These are phyloP conservation scores for Python bivittatus DNA, from an alignment of 2,113 vertebrate species.

Conservation along the genomic window DNA sequence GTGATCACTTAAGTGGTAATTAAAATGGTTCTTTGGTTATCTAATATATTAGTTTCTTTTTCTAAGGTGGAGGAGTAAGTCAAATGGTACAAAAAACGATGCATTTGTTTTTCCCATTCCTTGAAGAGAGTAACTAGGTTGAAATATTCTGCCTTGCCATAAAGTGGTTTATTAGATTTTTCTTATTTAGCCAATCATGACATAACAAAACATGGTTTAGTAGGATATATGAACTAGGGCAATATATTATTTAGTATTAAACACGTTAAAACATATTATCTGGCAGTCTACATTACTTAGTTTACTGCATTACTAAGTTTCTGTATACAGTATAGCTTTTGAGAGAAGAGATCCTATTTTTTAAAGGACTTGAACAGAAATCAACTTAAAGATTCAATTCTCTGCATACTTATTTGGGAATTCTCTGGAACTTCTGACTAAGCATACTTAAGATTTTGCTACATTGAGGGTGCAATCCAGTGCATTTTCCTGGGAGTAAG, in stretches of 20 bases:
- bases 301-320: no score
- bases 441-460: neutral
- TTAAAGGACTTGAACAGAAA: conserved; percentile 1
- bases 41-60: neutral
- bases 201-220: neutral
- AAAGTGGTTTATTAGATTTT: neutral
- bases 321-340: neutral
- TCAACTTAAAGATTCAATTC: neutral
- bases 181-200: neutral
- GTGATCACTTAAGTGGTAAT: neutral
- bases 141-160: neutral
- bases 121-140: neutral
- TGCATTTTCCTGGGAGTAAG: neutral
- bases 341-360: neutral
- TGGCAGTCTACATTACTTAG: neutral
- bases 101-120: neutral
- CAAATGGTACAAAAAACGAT: neutral
- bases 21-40: neutral
- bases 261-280: neutral
- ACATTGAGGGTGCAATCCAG: neutral
- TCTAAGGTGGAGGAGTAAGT: neutral
- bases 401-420: neutral
- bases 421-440: neutral
- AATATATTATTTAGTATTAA: neutral
- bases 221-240: neutral